Conservation (phyloP, 2,888 invertebrate genomes). For the Cosmia trapezina region DNA sequence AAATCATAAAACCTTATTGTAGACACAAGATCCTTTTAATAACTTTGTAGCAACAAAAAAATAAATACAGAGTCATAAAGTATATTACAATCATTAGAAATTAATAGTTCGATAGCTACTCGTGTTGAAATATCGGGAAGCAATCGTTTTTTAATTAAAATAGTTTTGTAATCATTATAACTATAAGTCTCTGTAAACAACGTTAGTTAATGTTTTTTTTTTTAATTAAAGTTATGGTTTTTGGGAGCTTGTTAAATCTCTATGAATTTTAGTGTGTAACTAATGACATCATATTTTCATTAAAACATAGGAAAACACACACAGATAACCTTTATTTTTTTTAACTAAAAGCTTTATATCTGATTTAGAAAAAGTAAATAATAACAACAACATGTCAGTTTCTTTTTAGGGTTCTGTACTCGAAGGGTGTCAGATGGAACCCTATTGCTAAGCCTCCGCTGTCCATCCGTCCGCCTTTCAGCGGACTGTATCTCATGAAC, state of each 20-base stretch:
- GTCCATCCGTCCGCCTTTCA: no score
- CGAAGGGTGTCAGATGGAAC: not conserved
- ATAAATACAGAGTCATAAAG: slow-evolving; percentile 27
- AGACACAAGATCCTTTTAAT: slow-evolving; percentile 9
- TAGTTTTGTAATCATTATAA: slow-evolving; percentile 14
- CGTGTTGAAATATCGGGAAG: slow-evolving; percentile 41
- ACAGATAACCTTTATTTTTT: not conserved
- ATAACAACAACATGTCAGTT: not conserved
- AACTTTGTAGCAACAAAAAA: slow-evolving; percentile 18
- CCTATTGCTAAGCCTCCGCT: not conserved
- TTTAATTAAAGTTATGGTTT: not conserved
- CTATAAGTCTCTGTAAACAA: not conserved
- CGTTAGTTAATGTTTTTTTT: not conserved
- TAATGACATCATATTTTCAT: not conserved
- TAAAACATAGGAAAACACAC: not conserved
- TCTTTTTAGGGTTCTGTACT: not conserved
- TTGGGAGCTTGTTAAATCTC: not conserved
- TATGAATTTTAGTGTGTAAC: not conserved
- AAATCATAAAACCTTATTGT: not conserved
- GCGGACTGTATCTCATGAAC: no score
- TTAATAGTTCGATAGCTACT: slow-evolving; percentile 52
- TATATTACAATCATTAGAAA: slow-evolving; percentile 30
- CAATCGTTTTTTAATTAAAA: slow-evolving; percentile 56
- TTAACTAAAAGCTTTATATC: not conserved
- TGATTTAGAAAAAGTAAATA: not conserved